Evolutionary conservation across 1,140 invertebrate species (phyloP).

Genomic region (Hyles euphorbiae): DNA sequence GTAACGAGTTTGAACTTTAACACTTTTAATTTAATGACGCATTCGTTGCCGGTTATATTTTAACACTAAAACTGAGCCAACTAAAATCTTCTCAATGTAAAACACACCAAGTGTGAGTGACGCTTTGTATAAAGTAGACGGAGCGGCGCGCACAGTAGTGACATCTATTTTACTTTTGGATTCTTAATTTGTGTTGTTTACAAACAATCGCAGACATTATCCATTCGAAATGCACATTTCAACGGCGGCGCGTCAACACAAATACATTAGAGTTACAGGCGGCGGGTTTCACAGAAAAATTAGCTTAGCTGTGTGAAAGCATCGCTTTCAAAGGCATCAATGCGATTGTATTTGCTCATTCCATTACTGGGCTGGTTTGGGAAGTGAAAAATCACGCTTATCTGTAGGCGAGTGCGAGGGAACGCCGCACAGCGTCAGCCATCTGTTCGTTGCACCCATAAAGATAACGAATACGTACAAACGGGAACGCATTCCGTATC

Average conservation of each 20-base stretch:
- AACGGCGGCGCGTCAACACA: conserved; percentile 20
- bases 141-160: conserved; percentile 8
- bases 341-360: conserved; percentile 51
- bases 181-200: conserved; percentile 29
- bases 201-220: conserved; percentile 4
- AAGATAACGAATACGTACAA: conserved; percentile 66
- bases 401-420: conserved; percentile 56
- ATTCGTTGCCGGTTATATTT: conserved; percentile 36
- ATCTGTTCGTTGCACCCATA: conserved; percentile 74
- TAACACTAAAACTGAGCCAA: conserved; percentile 7
- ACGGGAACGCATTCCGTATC: conserved; percentile 56
- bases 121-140: conserved; percentile 7
- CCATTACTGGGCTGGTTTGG: conserved; percentile 64
- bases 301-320: conserved; percentile 47
- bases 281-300: conserved; percentile 46
- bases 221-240: no score
- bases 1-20: conserved; percentile 31
- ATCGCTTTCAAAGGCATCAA: conserved; percentile 42
- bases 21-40: conserved; percentile 29
- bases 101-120: conserved; percentile 11
- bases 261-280: conserved; percentile 23
- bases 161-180: conserved; percentile 34
- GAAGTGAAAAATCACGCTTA: conserved; percentile 73
- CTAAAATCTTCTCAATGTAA: conserved; percentile 29
- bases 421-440: conserved; percentile 55